Conservation (phyloP, 2,113 vertebrate species). For the Dipodomys spectabilis region DNA sequence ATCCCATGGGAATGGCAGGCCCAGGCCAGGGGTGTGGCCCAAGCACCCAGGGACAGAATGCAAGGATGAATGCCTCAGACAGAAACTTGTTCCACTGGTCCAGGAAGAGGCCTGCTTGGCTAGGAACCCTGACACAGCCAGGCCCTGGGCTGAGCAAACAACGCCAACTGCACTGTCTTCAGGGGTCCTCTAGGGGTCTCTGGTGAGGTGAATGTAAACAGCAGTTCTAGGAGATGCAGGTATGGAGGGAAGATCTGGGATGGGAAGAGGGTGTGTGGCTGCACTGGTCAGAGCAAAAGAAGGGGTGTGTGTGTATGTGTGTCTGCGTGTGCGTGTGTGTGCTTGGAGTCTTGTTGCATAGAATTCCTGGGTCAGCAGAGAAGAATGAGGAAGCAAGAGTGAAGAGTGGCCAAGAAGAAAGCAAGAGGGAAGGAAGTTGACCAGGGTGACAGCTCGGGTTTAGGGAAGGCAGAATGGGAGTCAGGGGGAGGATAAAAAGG, state of each 20-base stretch:
- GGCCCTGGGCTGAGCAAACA: not conserved
- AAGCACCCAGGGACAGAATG: too few relatives aligned
- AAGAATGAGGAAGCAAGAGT: not conserved
- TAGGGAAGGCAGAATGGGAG: fast-evolving
- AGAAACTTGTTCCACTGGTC: not conserved
- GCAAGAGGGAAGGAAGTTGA: not conserved
- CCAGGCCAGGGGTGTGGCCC: too few relatives aligned
- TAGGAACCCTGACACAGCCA: too few relatives aligned
- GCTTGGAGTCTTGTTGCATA: not conserved
- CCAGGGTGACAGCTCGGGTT: not conserved
- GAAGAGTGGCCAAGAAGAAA: not conserved
- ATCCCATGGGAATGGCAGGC: not conserved
- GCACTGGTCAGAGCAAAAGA: not conserved
- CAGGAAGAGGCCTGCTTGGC: not conserved
- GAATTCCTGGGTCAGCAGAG: not conserved
- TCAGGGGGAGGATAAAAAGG: fast-evolving
- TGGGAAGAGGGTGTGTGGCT: too few relatives aligned
- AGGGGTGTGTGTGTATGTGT: too few relatives aligned
- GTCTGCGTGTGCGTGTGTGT: too few relatives aligned
- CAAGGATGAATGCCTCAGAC: not conserved
- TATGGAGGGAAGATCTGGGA: not conserved
- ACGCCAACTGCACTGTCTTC: not conserved
- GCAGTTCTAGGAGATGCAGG: not conserved
- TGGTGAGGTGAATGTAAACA: not conserved
- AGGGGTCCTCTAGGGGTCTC: fast-evolving